Conservation (phyloP, 1,140 invertebrate genomes). For the Anoplolepis gracilipes region DNA sequence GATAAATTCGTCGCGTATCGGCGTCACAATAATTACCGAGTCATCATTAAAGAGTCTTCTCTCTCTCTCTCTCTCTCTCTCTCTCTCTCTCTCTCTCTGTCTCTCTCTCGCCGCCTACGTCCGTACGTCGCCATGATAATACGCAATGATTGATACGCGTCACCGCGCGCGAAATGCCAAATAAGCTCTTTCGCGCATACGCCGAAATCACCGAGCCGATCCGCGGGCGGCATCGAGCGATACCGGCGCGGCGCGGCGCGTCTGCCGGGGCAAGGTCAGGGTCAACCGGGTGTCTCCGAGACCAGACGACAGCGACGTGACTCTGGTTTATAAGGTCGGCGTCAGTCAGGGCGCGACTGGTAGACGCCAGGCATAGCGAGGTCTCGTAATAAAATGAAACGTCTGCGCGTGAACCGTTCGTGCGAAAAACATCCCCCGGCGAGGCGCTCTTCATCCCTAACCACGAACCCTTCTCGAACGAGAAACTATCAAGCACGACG, state of each 20-base stretch:
- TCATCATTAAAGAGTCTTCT: background rate
- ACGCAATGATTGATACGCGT: background rate
- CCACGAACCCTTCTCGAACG: background rate
- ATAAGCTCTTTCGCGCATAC: conserved; percentile 26
- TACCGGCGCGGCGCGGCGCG: conserved; percentile 62
- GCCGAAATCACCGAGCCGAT: conserved; percentile 45
- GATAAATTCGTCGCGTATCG: background rate
- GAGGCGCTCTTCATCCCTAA: background rate
- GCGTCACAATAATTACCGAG: background rate
- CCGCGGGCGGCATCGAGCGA: conserved; percentile 58
- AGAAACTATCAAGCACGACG: background rate
- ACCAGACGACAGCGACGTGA: conserved; percentile 55
- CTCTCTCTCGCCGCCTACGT: background rate
- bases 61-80: too few relatives aligned
- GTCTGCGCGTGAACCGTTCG: background rate
- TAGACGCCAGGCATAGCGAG: background rate
- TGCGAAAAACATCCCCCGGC: background rate
- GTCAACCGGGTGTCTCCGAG: conserved; percentile 48
- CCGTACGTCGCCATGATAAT: conserved; percentile 5
- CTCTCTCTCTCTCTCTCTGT: background rate
- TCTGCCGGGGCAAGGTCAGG: conserved; percentile 65
- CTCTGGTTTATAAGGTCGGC: conserved; percentile 57
- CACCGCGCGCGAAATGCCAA: conserved; percentile 33
- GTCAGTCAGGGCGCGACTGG: conserved; percentile 25
- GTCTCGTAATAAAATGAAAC: background rate